A percentile compares a stretch with the other conserved stretches of the same genome.
phyloP scores from a whole-genome alignment of 2,888 invertebrate genomes.

The Rotaria macrura region DNA sequence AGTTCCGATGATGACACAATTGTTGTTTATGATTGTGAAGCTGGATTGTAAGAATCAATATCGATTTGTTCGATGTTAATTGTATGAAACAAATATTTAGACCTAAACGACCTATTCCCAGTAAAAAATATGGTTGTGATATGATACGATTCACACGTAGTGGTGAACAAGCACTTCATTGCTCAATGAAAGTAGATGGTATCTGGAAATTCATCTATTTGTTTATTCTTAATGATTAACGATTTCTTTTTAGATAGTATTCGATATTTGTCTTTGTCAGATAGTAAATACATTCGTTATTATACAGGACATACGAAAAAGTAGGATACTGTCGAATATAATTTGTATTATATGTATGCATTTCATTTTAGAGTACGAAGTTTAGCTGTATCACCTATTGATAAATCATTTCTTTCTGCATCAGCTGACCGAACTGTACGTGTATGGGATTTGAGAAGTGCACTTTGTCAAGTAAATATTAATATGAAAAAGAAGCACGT shows the following conservation, averaged over 20 bases:
- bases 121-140: constrained; percentile 99
- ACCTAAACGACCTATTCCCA: constrained; percentile 87
- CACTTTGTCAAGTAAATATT: constrained; percentile 63
- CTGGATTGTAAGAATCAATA: constrained; percentile 62
- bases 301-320: constrained; percentile 72
- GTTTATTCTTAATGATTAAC: no score
- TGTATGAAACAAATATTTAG: constrained; percentile 39
- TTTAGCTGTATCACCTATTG: constrained; percentile 86
- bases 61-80: background rate
- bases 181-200: constrained; percentile 92
- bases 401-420: constrained; percentile 90
- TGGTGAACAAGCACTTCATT: constrained; percentile 92
- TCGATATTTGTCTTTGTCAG: constrained; percentile 87
- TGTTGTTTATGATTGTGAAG: constrained; percentile 95
- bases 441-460: constrained; percentile 90
- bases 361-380: constrained; percentile 66
- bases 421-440: constrained; percentile 90
- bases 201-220: no score
- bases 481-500: background rate
- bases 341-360: background rate
- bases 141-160: constrained; percentile 96
- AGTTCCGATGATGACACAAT: constrained; percentile 99
- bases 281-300: constrained; percentile 97
- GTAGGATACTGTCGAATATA: constrained; percentile 45
- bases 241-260: constrained; percentile 68